Percentiles rank a stretch among this genome's conserved stretches.
Conservation (phyloP, 1,140 invertebrate genomes). For the Zaprionus ghesquierei region DNA sequence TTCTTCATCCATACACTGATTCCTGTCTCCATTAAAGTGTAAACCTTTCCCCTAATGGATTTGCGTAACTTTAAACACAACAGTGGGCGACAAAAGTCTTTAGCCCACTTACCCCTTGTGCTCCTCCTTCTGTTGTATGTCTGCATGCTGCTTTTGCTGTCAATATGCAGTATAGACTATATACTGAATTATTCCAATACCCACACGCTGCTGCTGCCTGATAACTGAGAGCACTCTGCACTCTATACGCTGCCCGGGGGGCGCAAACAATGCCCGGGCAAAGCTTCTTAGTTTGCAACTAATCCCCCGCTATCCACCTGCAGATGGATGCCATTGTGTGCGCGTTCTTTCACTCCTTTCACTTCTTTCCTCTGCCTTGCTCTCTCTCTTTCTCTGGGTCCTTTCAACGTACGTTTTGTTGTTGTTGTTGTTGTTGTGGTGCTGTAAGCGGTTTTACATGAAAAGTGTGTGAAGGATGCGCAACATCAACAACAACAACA, state of each 20-base stretch:
- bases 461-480: conserved; percentile 14
- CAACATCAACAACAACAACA: not conserved
- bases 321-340: not conserved
- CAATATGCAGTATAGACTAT: not conserved
- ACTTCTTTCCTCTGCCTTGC: not conserved
- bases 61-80: not conserved
- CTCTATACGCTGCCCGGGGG: not conserved
- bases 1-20: not conserved
- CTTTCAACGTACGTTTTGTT: not conserved
- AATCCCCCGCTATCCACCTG: conserved; percentile 27
- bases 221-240: not conserved
- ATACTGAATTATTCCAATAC: not conserved
- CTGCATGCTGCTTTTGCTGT: not conserved
- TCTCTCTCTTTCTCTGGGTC: not conserved
- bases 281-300: conserved; percentile 37
- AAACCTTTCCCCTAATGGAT: not conserved
- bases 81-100: not conserved
- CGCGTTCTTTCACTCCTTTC: not conserved
- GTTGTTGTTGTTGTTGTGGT: not conserved
- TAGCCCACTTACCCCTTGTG: not conserved
- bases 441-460: conserved; percentile 25
- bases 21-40: not conserved
- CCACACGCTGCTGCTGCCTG: not conserved
- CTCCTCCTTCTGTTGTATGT: not conserved
- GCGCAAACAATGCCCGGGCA: not conserved